phyloP scores from a whole-genome alignment of 2,888 invertebrate genomes.

The Luperina testacea region DNA sequence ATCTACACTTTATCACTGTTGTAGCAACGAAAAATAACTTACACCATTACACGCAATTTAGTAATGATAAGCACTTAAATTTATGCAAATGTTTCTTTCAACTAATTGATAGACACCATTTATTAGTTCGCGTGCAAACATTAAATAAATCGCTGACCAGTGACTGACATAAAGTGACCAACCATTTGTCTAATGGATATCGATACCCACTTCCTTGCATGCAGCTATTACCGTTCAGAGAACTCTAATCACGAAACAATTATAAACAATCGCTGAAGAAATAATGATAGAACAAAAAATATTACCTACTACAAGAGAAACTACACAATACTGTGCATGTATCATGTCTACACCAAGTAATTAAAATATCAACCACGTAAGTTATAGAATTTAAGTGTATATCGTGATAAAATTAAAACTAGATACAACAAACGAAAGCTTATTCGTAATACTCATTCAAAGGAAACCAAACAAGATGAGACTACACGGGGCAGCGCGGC shows the following conservation, averaged over 20 bases:
- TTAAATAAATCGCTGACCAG: conserved; percentile 82
- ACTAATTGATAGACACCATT: conserved; percentile 78
- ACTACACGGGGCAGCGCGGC: conserved; percentile 44
- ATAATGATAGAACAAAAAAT: conserved; percentile 60
- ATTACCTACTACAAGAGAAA: conserved; percentile 57
- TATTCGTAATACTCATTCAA: conserved; percentile 25
- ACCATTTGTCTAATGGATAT: conserved; percentile 83
- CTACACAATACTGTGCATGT: conserved; percentile 29
- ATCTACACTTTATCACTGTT: conserved; percentile 76
- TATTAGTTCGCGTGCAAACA: conserved; percentile 84
- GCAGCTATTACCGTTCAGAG: conserved; percentile 69
- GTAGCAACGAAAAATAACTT: conserved; percentile 73
- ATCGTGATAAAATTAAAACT: conserved; percentile 16
- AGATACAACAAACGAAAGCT: conserved; percentile 26
- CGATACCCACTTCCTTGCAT: conserved; percentile 79
- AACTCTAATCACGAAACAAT: conserved; percentile 74
- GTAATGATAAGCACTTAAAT: conserved; percentile 75
- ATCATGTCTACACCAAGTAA: conserved; percentile 16
- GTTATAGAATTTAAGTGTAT: neutral
- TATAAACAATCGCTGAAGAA: conserved; percentile 64
- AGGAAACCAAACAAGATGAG: conserved; percentile 68
- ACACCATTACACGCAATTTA: conserved; percentile 78
- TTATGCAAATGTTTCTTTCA: conserved; percentile 81
- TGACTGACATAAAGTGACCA: conserved; percentile 77
- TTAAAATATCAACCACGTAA: conserved; percentile 16